Evolutionary conservation across 2,113 vertebrate genomes (phyloP), one percentile per base, ranked within the genome.

Genomic region (Pholis gunnellus): DNA sequence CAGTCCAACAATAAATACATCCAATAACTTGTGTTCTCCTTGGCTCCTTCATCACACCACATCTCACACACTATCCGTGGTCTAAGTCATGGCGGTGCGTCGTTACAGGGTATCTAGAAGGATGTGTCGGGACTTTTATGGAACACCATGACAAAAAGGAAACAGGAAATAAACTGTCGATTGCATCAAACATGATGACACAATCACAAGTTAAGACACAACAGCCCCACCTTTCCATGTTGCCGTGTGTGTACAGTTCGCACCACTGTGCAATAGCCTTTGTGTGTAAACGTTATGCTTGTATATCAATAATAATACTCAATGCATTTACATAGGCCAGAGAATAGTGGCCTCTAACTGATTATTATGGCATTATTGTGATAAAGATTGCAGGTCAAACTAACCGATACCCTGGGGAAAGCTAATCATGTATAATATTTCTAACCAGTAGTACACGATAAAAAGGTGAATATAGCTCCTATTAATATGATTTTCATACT

Each of bases 181-280:
- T 54, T 82, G 22, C 22, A 0, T 65, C 65, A 76, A 65, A 65
- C 65, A 2, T 22, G 40, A 38, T 83, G 40, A 42, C 27, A 69
- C 22, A 74, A 20, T 54, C 63, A 22, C 15, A 44, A 4, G 22
- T 79, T 22, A 22, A 3, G 63, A 78, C 69, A 83, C 0, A 31
- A 67, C 31, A 9, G 13, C 6, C 1, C 11, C 1, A 2, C 25
- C 25, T 56, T 25, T 63, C 5, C 3, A 36, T 9, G 1, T 10
- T 50, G 17, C 14, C 54, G 2, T 50, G 15, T 29, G 14, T 46
- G 6, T 36, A 61, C 6, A 34, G 15, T 29, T 60, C 52, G 15
- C 17, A 36, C 60, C 17, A 6, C 20, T 40, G 5, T 18, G 0
- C 29, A 60, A 60, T 17, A 60, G 15, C 14, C 29, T 18, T 4